Evolutionary conservation across 1,140 invertebrate species (phyloP).

Genomic region (Schlechtendalia chinensis): DNA sequence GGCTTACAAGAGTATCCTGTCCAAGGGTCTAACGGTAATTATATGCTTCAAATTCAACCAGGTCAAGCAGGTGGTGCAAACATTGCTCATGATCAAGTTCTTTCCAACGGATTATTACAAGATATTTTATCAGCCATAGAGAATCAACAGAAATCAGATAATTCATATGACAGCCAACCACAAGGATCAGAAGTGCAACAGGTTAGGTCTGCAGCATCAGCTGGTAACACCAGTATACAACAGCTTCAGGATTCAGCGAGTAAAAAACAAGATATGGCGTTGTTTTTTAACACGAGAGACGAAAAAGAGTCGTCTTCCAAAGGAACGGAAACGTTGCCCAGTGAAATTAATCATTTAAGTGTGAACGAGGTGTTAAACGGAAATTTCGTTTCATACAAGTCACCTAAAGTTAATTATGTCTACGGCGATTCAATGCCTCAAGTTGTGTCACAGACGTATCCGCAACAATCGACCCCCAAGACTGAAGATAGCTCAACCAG

Average conservation of each 20-base stretch:
- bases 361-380: conserved; percentile 25
- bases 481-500: conserved; percentile 46
- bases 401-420: conserved; percentile 34
- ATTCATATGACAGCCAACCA: conserved; percentile 28
- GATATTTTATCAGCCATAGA: conserved; percentile 74
- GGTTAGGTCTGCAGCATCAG: background rate
- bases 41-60: conserved; percentile 72
- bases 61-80: conserved; percentile 56
- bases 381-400: conserved; percentile 35
- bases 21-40: conserved; percentile 58
- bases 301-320: background rate
- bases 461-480: conserved; percentile 44
- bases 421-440: conserved; percentile 23
- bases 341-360: conserved; percentile 38
- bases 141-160: conserved; percentile 55
- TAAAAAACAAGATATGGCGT: conserved; percentile 26
- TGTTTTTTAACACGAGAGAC: conserved; percentile 15
- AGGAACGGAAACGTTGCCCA: background rate
- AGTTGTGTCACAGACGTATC: conserved; percentile 18
- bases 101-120: conserved; percentile 74
- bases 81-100: conserved; percentile 68
- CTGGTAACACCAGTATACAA: background rate
- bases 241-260: background rate
- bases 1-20: conserved; percentile 58
- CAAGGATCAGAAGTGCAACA: conserved; percentile 21